Conservation (phyloP, 2,113 vertebrate genomes). For the Porphyrio hochstetteri region DNA sequence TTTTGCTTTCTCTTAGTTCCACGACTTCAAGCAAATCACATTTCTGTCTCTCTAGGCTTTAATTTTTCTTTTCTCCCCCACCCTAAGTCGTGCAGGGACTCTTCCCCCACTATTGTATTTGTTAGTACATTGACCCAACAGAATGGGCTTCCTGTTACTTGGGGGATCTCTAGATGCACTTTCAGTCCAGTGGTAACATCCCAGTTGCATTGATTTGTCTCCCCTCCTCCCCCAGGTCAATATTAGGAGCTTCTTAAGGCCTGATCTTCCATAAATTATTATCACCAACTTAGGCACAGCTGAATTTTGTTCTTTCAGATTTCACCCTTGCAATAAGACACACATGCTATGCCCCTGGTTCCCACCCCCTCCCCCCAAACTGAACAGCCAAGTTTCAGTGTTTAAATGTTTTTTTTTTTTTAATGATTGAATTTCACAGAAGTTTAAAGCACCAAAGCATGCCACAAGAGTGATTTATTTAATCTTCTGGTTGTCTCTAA, state of each 20-base stretch:
- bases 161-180: not conserved
- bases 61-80: accelerated
- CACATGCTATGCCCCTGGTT: not conserved
- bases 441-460: not conserved
- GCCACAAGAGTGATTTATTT: not conserved
- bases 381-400: not conserved
- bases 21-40: not conserved
- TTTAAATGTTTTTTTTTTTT: not conserved
- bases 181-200: not conserved
- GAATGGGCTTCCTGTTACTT: not conserved
- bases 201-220: not conserved
- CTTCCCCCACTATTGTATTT: not conserved
- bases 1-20: not conserved
- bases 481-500: not conserved
- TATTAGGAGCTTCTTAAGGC: not conserved
- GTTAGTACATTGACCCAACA: not conserved
- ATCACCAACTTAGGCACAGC: not conserved
- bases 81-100: not conserved
- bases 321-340: not conserved
- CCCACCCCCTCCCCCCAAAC: not conserved
- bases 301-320: not conserved
- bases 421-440: not conserved
- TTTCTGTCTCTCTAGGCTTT: not conserved
- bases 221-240: too few relatives aligned
- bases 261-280: not conserved